Evolutionary conservation across 2,797 vertebrate genomes (phyloP).

Genomic region (Limosa lapponica): DNA sequence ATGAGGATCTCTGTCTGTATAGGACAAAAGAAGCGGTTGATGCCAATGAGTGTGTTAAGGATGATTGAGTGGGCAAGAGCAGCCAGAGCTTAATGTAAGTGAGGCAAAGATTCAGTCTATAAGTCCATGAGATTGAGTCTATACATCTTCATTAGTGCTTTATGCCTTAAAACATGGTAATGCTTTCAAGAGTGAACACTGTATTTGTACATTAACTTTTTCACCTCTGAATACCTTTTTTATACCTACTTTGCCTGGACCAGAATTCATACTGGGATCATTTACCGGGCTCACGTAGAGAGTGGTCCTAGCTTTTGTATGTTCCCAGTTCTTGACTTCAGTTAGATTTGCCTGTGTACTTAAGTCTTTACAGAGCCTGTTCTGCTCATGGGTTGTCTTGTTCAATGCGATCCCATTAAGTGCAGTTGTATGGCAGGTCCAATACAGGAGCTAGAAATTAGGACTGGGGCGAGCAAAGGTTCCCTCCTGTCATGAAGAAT

Average conservation of each 20-base stretch:
- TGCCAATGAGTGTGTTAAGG: slow-evolving; percentile 65
- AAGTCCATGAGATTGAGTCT: slow-evolving; percentile 74
- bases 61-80: slow-evolving; percentile 73
- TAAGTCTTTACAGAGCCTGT: slow-evolving; percentile 6
- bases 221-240: slow-evolving; percentile 31
- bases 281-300: not conserved
- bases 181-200: slow-evolving; percentile 46
- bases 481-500: not conserved
- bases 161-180: slow-evolving; percentile 72
- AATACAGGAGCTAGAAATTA: not conserved
- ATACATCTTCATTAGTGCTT: slow-evolving; percentile 78
- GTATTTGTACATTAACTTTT: slow-evolving; percentile 67
- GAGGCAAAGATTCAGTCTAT: slow-evolving; percentile 67
- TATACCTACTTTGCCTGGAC: not conserved
- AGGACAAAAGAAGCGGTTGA: slow-evolving; percentile 57
- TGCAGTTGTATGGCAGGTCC: not conserved
- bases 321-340: not conserved
- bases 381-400: slow-evolving; percentile 3
- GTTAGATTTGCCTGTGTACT: not conserved
- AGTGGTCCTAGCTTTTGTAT: not conserved
- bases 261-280: not conserved
- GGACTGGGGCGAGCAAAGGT: not conserved
- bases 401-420: slow-evolving; percentile 1
- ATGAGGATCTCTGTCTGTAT: slow-evolving; percentile 15
- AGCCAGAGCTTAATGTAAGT: slow-evolving; percentile 70